Evolutionary conservation across 2,797 vertebrate species (phyloP), one percentile per base, ranked within the genome.

Genomic region (Sebastiscus albofasciatus): DNA sequence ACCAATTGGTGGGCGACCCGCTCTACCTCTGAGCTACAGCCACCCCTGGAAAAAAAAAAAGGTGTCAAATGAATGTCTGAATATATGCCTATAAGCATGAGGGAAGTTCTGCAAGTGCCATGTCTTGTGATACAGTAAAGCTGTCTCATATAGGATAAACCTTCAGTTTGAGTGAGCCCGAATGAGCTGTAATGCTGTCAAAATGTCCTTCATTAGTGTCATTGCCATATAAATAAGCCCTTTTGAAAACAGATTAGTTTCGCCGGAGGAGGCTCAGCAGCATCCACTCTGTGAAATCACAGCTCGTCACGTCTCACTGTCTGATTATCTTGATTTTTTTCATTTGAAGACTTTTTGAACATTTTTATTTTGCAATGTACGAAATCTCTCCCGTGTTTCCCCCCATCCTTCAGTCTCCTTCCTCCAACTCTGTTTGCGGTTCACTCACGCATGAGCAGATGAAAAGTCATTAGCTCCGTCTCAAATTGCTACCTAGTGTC

Each of bases 401-500:
- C 39, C 72, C 73, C 58, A 24, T 24, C 46, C 31, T 26, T 11
- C 18, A 58, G n/a, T 42, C 62, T 20, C 24, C 64, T 58, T 22
- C 18, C 18, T 77, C 62, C 31, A 39, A 1, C 56, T 60, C 39
- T 60, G 18, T 59, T 66, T 74, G n/a, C n/a, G 70, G 66, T 84
- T 76, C 70, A 72, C 70, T 84, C 83, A 83, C 59, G 80, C 58
- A 42, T 10, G 31, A 73, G 54, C 65, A 67, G 78, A 82, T 78
- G 79, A 90, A 77, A 86, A 84, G 72, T 81, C 73, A 62, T 90
- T 87, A 82, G 39, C 85, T 54, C 20, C 3, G 34, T 67, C 52
- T 62, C 68, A 84, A 84, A 90, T 84, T 78, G 70, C 81, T 75
- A 80, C 82, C 72, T 67, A 42, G 77, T 84, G 74, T 87, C 88